These are phyloP conservation scores for Drosophila stalkeri DNA, from an alignment of 2,888 invertebrate species.

Conservation along the genomic window DNA sequence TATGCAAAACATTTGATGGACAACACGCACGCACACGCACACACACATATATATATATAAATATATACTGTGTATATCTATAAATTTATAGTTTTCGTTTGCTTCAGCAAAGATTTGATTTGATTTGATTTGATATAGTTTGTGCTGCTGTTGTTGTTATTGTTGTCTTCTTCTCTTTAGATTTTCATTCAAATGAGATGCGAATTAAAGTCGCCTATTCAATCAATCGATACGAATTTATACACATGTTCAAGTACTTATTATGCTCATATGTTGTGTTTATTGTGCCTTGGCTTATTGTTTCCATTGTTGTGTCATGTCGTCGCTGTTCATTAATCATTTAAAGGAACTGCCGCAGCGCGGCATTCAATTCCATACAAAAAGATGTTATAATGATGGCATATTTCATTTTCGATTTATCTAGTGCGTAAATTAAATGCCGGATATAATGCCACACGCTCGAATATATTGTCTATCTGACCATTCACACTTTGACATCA, in stretches of 20 bases:
- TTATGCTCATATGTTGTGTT: conserved; percentile 27
- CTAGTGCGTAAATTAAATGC: conserved; percentile 63
- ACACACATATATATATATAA: neutral
- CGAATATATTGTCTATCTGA: neutral
- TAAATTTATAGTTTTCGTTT: conserved; percentile 16
- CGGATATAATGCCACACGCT: conserved; percentile 56
- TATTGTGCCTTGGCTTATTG: conserved; percentile 26
- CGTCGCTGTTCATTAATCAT: conserved; percentile 68
- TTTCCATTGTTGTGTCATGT: conserved; percentile 26
- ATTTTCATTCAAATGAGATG: conserved; percentile 48
- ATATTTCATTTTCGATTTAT: conserved; percentile 52
- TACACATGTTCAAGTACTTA: conserved; percentile 25
- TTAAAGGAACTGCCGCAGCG: conserved; percentile 57
- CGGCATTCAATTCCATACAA: conserved; percentile 47
- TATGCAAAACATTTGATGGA: conserved; percentile 82
- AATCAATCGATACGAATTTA: conserved; percentile 33
- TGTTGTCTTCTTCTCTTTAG: conserved; percentile 9
- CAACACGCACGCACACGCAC: conserved; percentile 54
- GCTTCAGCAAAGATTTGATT: conserved; percentile 24
- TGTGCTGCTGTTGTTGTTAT: conserved; percentile 17
- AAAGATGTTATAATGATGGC: conserved; percentile 43
- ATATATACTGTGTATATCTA: too few species aligned
- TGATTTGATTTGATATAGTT: conserved; percentile 26
- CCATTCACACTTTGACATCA: conserved; percentile 16
- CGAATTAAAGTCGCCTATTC: conserved; percentile 51